phyloP scores from a whole-genome alignment of 2,113 vertebrate species.

The Paralichthys olivaceus region DNA sequence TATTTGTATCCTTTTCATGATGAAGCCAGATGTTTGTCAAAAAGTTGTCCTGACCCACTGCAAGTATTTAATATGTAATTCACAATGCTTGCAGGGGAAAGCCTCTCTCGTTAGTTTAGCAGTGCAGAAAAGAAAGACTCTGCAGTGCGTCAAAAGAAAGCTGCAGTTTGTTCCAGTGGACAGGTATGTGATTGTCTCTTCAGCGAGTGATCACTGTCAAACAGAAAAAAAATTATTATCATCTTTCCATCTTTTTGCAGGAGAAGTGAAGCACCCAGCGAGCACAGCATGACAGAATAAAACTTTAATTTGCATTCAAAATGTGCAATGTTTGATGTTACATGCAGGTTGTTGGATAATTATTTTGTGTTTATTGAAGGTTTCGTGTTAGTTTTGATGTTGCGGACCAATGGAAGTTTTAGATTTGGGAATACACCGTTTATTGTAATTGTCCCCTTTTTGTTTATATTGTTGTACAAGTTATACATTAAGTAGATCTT shows the following conservation, averaged over 20 bases:
- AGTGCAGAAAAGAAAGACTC: not conserved
- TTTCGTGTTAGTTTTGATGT: not conserved
- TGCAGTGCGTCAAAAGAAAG: constrained; percentile 68
- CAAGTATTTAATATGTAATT: not conserved
- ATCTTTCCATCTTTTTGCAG: constrained; percentile 52
- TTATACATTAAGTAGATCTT: not conserved
- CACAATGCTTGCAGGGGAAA: constrained; percentile 43
- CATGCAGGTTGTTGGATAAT: not conserved
- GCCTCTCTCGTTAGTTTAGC: not conserved
- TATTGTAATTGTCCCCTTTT: not conserved
- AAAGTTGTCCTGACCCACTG: not conserved
- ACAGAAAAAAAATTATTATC: not conserved
- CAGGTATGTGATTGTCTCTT: constrained; percentile 41
- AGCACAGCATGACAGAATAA: constrained; percentile 1
- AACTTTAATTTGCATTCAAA: not conserved
- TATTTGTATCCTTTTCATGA: not conserved
- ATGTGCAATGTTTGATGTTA: not conserved
- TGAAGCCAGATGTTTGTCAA: not conserved
- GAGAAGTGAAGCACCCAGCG: not conserved
- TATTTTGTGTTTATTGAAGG: not conserved
- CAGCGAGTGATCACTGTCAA: not conserved
- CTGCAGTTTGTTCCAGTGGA: constrained; percentile 69
- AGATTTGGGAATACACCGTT: not conserved
- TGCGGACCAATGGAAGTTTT: not conserved
- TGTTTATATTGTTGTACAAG: not conserved